Evolutionary conservation across 1,140 invertebrate genomes (phyloP).

Genomic region (Heliconius hermathena): DNA sequence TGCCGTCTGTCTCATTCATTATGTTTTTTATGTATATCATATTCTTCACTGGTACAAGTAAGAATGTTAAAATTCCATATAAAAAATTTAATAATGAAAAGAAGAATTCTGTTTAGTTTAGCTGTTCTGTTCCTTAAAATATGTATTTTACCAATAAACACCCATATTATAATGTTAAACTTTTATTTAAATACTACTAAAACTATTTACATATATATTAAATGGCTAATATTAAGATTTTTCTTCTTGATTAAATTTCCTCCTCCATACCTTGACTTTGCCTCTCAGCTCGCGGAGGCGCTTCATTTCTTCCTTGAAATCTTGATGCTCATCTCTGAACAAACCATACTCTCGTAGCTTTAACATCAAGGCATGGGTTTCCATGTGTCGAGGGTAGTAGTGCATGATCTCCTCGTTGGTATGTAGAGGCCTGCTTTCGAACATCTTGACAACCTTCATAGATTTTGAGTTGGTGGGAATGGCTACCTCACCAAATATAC

Average conservation of each 20-base stretch:
- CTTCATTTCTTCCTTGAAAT: constrained; percentile 95
- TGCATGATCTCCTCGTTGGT: constrained; percentile 88
- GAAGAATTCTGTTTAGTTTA: constrained; percentile 31
- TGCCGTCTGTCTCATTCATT: constrained; percentile 42
- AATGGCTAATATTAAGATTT: constrained; percentile 35
- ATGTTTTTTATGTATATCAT: constrained; percentile 45
- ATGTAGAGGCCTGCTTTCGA: constrained; percentile 88
- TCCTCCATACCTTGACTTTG: constrained; percentile 84
- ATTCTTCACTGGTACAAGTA: constrained; percentile 39
- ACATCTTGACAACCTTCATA: constrained; percentile 92
- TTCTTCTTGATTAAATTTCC: constrained; percentile 55
- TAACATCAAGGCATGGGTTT: constrained; percentile 88
- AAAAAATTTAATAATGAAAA: constrained; percentile 29
- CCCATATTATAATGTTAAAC: not conserved
- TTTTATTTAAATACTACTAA: not conserved
- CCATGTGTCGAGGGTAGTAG: constrained; percentile 93
- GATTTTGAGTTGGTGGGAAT: constrained; percentile 87
- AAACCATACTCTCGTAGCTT: constrained; percentile 89
- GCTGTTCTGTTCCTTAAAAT: not conserved
- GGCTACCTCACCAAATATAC: constrained; percentile 94
- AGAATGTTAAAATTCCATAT: constrained; percentile 29
- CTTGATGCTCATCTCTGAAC: constrained; percentile 94
- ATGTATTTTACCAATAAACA: not conserved
- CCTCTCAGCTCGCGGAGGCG: constrained; percentile 89
- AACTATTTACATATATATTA: constrained; percentile 3